phyloP scores from a whole-genome alignment of 2,797 vertebrate species.

The Chloroceryle amazona region DNA sequence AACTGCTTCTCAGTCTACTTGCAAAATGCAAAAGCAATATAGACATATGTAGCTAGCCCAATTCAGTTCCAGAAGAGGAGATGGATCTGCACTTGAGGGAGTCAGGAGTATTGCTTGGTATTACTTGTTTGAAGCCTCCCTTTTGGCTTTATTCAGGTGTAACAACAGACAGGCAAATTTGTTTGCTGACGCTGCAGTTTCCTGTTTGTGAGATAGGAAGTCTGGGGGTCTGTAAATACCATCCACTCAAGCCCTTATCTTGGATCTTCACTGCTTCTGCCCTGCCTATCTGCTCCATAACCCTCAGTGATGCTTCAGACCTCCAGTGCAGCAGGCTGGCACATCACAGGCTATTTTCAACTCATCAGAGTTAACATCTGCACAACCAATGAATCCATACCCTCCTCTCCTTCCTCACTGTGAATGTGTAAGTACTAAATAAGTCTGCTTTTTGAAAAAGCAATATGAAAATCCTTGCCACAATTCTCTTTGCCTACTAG shows the following conservation, averaged over 20 bases:
- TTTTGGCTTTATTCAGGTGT: neutral
- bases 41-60: neutral
- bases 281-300: neutral
- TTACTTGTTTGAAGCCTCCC: neutral
- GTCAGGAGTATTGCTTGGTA: neutral
- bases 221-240: neutral
- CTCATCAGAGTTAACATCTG: neutral
- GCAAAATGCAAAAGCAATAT: neutral
- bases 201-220: neutral
- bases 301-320: neutral
- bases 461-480: neutral
- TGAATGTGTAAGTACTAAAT: neutral
- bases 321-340: neutral
- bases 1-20: neutral
- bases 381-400: neutral
- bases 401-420: neutral
- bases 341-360: neutral
- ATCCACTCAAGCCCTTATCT: neutral
- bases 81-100: neutral
- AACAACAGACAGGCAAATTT: neutral
- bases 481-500: neutral
- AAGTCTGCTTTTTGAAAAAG: neutral
- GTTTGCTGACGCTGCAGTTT: neutral
- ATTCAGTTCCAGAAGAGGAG: neutral
- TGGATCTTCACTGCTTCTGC: neutral